phyloP scores from a whole-genome alignment of 2,113 vertebrate species.

The Muscicapa adusta region DNA sequence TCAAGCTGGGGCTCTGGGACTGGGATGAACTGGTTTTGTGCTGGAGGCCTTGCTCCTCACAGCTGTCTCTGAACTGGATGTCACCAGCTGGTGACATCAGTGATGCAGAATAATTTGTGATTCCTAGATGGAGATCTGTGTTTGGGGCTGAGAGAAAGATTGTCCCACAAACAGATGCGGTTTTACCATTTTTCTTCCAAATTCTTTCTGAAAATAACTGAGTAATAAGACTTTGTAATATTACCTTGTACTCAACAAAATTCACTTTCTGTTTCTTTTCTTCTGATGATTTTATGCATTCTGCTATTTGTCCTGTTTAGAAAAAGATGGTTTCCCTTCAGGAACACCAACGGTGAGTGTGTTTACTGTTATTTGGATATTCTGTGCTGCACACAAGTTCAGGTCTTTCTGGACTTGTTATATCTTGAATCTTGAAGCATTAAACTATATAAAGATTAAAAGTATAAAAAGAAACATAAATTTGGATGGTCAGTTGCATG shows the following conservation, averaged over 20 bases:
- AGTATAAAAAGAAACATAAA: background rate
- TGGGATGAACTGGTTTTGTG: background rate
- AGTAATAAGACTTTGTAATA: background rate
- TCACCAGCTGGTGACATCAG: background rate
- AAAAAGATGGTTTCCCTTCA: conserved; percentile 91
- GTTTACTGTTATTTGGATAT: background rate
- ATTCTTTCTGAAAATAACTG: background rate
- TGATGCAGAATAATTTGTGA: background rate
- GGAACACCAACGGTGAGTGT: conserved; percentile 86
- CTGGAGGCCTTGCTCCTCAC: background rate
- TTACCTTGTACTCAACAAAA: background rate
- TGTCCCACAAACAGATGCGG: background rate
- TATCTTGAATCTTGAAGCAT: background rate
- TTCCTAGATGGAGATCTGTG: background rate
- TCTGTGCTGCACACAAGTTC: background rate
- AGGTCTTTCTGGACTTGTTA: background rate
- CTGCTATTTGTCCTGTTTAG: conserved; percentile 69
- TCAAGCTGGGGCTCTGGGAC: background rate
- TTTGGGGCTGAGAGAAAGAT: background rate
- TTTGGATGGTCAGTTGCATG: accelerated
- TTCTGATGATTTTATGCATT: background rate
- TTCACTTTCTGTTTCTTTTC: background rate
- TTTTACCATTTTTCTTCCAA: background rate
- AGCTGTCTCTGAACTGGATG: background rate
- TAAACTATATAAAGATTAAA: background rate